Percentiles rank a stretch among this genome's conserved stretches.
phyloP scores from a whole-genome alignment of 1,140 invertebrate species.

The Drosophila asahinai region DNA sequence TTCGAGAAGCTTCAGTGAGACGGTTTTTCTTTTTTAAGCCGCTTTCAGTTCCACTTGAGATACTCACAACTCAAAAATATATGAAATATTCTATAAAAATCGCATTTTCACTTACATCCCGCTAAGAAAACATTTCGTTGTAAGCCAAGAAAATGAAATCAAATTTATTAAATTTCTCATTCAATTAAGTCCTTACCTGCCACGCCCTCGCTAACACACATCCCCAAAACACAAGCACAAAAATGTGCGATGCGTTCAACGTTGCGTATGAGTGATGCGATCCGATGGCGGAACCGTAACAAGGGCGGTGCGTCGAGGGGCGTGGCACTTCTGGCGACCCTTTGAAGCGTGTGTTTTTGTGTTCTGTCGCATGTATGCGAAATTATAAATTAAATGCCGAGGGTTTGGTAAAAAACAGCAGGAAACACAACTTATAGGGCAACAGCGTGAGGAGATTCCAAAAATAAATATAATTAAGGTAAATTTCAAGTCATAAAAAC shows the following conservation, averaged over 20 bases:
- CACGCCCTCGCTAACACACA: slow-evolving; percentile 24
- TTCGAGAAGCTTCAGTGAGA: background rate
- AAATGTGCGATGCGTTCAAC: slow-evolving; percentile 38
- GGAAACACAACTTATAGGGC: too few species aligned
- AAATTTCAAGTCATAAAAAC: too few species aligned
- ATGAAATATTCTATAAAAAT: background rate
- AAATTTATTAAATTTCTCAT: slow-evolving; percentile 31
- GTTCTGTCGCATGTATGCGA: slow-evolving; percentile 40
- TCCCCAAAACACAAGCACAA: slow-evolving; percentile 15
- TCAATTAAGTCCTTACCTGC: slow-evolving; percentile 71
- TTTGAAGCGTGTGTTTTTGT: slow-evolving; percentile 22
- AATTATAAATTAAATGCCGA: slow-evolving; percentile 62
- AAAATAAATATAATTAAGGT: too few species aligned
- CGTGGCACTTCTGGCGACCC: slow-evolving; percentile 6
- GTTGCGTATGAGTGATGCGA: slow-evolving; percentile 67
- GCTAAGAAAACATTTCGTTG: background rate
- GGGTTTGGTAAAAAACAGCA: too few species aligned
- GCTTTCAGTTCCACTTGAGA: slow-evolving; percentile 19
- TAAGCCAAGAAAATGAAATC: slow-evolving; percentile 28
- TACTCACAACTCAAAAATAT: background rate
- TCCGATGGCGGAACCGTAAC: slow-evolving; percentile 15
- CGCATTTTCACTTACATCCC: too few species aligned
- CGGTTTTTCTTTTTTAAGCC: slow-evolving; percentile 8
- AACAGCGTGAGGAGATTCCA: too few species aligned
- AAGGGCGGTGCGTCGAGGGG: background rate